These are phyloP conservation scores for Oostethus manadensis DNA, from an alignment of 2,113 vertebrate species.

Conservation along the genomic window DNA sequence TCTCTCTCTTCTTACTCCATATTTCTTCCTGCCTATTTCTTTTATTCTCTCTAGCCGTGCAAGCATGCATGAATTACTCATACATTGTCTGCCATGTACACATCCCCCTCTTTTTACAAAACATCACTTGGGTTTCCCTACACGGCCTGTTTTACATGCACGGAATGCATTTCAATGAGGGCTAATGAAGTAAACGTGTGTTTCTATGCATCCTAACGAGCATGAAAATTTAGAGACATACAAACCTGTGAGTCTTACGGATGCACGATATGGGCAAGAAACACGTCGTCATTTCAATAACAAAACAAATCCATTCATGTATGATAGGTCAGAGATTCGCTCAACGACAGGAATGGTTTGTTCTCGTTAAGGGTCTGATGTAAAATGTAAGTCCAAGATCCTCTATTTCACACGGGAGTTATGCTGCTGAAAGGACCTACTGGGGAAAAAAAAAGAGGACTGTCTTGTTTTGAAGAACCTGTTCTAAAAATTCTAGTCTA, in stretches of 20 bases:
- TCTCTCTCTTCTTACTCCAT: slow-evolving; percentile 38
- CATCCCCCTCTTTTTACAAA: slow-evolving; percentile 64
- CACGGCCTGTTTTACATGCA: slow-evolving; percentile 82
- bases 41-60: slow-evolving; percentile 43
- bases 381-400: too few relatives aligned
- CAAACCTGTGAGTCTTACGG: slow-evolving; percentile 42
- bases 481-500: too few relatives aligned
- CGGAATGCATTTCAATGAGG: slow-evolving; percentile 80
- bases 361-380: too few relatives aligned
- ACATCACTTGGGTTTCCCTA: slow-evolving; percentile 83
- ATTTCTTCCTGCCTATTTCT: slow-evolving; percentile 39
- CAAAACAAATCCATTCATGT: too few relatives aligned
- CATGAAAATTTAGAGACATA: slow-evolving; percentile 49
- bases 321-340: too few relatives aligned
- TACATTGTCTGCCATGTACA: slow-evolving; percentile 33
- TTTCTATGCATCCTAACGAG: slow-evolving; percentile 49
- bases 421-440: too few relatives aligned
- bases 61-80: slow-evolving; percentile 25
- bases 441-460: too few relatives aligned
- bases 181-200: slow-evolving; percentile 62
- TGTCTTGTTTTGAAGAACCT: too few relatives aligned
- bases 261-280: slow-evolving; percentile 40
- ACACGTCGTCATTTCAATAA: too few relatives aligned
- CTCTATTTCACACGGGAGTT: too few relatives aligned
- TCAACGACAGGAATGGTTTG: too few relatives aligned